phyloP scores from a whole-genome alignment of 2,888 invertebrate genomes.

The Gibbula magus region DNA sequence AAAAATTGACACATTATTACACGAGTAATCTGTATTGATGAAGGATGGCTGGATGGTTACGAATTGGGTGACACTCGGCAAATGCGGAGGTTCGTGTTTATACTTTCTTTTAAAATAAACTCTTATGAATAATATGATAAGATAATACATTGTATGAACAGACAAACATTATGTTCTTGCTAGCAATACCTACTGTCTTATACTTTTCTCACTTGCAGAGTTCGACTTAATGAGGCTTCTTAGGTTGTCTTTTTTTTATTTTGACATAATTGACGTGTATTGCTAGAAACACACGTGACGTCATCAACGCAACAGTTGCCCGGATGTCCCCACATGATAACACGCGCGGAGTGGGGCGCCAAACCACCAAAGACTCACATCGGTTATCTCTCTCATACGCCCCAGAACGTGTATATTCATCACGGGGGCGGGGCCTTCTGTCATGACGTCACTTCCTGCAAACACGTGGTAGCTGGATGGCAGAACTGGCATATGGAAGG shows the following conservation, averaged over 20 bases:
- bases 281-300: too few species aligned
- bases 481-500: slow-evolving; percentile 56
- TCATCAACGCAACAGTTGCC: slow-evolving; percentile 2
- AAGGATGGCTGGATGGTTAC: slow-evolving; percentile 30
- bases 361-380: slow-evolving; percentile 37
- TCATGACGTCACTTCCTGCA: slow-evolving; percentile 39
- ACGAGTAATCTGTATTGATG: too few species aligned
- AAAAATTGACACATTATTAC: too few species aligned
- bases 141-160: too few species aligned
- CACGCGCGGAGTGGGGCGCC: slow-evolving; percentile 51
- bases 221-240: too few species aligned
- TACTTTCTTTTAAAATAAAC: too few species aligned
- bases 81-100: neutral
- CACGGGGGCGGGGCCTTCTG: slow-evolving; percentile 76
- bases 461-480: slow-evolving; percentile 35
- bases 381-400: slow-evolving; percentile 38
- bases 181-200: too few species aligned
- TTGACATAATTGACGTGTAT: too few species aligned
- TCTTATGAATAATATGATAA: too few species aligned
- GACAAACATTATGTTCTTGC: too few species aligned
- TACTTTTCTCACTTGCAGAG: too few species aligned
- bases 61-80: slow-evolving; percentile 13
- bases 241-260: too few species aligned
- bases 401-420: slow-evolving; percentile 60
- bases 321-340: slow-evolving; percentile 42